Conservation (phyloP, 2,113 vertebrate genomes). For the Patagioenas fasciata region DNA sequence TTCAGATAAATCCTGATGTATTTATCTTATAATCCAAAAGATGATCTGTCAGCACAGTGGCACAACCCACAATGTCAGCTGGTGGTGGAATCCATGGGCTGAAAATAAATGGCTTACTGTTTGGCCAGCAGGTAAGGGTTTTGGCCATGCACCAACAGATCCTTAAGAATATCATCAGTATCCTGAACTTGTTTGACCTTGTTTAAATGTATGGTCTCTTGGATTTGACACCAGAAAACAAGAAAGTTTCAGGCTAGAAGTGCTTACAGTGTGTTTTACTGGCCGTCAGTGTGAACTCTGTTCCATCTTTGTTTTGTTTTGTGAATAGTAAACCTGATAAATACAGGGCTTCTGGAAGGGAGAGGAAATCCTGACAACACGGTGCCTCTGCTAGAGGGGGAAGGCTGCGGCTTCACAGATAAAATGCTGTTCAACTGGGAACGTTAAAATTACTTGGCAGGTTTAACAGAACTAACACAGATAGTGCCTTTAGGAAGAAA, state of each 20-base stretch:
- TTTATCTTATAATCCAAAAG: background rate
- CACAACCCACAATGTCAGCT: background rate
- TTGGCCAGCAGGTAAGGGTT: slow-evolving; percentile 1
- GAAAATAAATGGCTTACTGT: background rate
- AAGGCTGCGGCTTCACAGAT: slow-evolving; percentile 23
- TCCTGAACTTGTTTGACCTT: background rate
- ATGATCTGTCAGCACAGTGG: background rate
- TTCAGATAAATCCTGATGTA: background rate
- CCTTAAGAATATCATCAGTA: background rate
- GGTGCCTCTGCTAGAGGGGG: background rate
- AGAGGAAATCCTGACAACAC: slow-evolving; percentile 54
- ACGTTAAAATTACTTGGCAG: background rate
- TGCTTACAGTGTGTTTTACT: background rate
- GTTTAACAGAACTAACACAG: background rate
- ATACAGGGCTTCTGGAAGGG: background rate
- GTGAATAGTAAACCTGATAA: slow-evolving; percentile 3
- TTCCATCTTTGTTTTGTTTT: slow-evolving; percentile 19
- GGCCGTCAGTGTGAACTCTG: background rate
- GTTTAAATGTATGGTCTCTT: background rate
- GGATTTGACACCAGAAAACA: background rate
- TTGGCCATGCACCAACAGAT: background rate
- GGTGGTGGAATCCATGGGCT: background rate
- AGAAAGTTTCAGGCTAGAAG: background rate
- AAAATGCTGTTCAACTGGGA: background rate
- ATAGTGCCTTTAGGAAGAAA: background rate